Base-by-base conservation (phyloP, 2,113 vertebrate species). In the Danionella cerebrum region DNA sequence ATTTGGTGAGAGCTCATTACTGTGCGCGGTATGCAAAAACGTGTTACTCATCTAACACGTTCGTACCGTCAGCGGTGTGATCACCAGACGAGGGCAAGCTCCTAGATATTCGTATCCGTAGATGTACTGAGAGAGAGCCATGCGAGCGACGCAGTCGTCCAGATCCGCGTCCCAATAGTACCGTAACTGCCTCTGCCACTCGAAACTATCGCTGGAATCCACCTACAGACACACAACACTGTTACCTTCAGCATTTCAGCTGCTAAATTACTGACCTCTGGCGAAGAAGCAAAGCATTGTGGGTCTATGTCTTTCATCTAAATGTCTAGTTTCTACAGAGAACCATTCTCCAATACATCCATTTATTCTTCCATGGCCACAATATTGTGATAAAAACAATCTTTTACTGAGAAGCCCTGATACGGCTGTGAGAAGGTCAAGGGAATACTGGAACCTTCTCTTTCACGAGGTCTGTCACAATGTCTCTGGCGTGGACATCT, bases 81-180 rank as follows among this genome's bases (percentile, higher is more conserved):
- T 92, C 53, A 92, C 89, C 55, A 93, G 78, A 59, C 89, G 85
- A 3, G 90, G 86, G 39, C 88, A 92, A 5, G 90, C 86, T 29
- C 88, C 91, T 64, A 92, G 78, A 67, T 94, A 94, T 70, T 92
- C 90, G 45, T 92, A 92, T 44, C 84, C 90, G 24, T 92, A 94
- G 11, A 78, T 86, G 57, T 90, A 91, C 53, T 86, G 89, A n/a
- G 90, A 93, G 18, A 93, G 79, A 1, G 89, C 90, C 91, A 93
- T 93, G 59, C 74, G 84, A 38, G 90, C 91, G 13, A 90, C 78
- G 69, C 89, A 92, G 22, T 88, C 90, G 69, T 93, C 89, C 18
- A 91, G 9, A 53, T 90, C 86, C 11, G 89, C 11, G 27, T 92
- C 85, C 91, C 90, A 93, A 14, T 89, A 92, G 59, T 92, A 92